Evolutionary conservation across 2,888 invertebrate species (phyloP).

Genomic region (Tridacna crocea): DNA sequence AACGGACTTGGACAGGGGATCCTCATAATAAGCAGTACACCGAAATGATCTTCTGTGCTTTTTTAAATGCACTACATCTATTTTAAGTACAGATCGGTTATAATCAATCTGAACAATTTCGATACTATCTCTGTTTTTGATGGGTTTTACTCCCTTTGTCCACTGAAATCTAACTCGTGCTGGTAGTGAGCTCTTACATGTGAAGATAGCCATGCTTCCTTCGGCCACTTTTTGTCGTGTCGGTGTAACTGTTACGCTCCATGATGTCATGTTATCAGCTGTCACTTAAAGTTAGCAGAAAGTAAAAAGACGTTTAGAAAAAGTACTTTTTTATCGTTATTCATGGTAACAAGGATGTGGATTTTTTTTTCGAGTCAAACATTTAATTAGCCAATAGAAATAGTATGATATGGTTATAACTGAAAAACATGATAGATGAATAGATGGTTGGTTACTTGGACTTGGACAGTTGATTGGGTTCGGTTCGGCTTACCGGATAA

Average conservation of each 20-base stretch:
- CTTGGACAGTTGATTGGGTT: too few species aligned
- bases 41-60: slow-evolving; percentile 33
- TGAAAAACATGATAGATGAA: too few species aligned
- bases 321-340: too few species aligned
- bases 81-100: slow-evolving; percentile 26
- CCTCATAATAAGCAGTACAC: slow-evolving; percentile 14
- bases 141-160: slow-evolving; percentile 13
- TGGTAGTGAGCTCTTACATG: slow-evolving; percentile 33
- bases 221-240: slow-evolving; percentile 37
- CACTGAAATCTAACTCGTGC: slow-evolving; percentile 22
- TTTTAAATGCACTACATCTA: slow-evolving; percentile 24
- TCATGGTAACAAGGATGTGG: too few species aligned
- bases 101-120: slow-evolving; percentile 2
- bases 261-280: background rate
- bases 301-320: too few species aligned
- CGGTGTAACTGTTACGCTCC: slow-evolving; percentile 21
- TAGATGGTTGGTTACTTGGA: too few species aligned
- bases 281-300: too few species aligned
- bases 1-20: background rate
- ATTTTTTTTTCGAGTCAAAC: too few species aligned
- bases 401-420: too few species aligned
- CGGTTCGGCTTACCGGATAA: too few species aligned
- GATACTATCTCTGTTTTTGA: slow-evolving; percentile 27
- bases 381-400: too few species aligned
- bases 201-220: slow-evolving; percentile 34